phyloP scores from a whole-genome alignment of 1,140 invertebrate genomes.

The Aphis gossypii region DNA sequence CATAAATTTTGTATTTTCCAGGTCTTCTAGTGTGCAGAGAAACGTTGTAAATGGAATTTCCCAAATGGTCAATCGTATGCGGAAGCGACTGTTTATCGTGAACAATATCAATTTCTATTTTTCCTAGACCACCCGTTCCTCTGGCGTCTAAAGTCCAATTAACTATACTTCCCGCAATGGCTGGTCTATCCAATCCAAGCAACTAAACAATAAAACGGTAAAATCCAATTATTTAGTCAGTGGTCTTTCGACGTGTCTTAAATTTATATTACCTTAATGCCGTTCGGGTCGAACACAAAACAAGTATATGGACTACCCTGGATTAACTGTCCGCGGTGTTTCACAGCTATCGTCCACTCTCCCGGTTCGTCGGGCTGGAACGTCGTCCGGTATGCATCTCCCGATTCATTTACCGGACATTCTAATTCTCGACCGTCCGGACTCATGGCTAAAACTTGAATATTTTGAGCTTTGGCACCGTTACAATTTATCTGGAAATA shows the following conservation, averaged over 20 bases:
- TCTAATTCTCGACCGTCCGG: constrained; percentile 80
- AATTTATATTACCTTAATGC: constrained; percentile 74
- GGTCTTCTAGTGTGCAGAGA: constrained; percentile 87
- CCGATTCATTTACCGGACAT: constrained; percentile 79
- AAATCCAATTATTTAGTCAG: neutral
- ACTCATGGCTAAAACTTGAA: constrained; percentile 86
- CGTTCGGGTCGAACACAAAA: constrained; percentile 94
- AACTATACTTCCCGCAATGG: constrained; percentile 73
- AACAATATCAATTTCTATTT: constrained; percentile 87
- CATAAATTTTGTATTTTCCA: constrained; percentile 91
- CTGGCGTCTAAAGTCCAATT: constrained; percentile 85
- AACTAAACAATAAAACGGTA: constrained; percentile 65
- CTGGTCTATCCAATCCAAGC: constrained; percentile 70
- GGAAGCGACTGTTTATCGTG: constrained; percentile 84
- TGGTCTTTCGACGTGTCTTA: neutral
- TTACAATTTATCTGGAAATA: constrained; percentile 71
- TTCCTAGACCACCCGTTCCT: constrained; percentile 85
- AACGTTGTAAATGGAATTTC: constrained; percentile 82
- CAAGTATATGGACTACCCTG: constrained; percentile 96
- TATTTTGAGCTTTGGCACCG: constrained; percentile 78
- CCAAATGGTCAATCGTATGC: constrained; percentile 82
- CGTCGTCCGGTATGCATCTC: constrained; percentile 87
- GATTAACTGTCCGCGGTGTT: constrained; percentile 94
- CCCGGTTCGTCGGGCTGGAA: constrained; percentile 97
- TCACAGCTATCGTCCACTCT: constrained; percentile 94